Conservation (phyloP, 2,113 vertebrate genomes). For the Syrrhaptes paradoxus region DNA sequence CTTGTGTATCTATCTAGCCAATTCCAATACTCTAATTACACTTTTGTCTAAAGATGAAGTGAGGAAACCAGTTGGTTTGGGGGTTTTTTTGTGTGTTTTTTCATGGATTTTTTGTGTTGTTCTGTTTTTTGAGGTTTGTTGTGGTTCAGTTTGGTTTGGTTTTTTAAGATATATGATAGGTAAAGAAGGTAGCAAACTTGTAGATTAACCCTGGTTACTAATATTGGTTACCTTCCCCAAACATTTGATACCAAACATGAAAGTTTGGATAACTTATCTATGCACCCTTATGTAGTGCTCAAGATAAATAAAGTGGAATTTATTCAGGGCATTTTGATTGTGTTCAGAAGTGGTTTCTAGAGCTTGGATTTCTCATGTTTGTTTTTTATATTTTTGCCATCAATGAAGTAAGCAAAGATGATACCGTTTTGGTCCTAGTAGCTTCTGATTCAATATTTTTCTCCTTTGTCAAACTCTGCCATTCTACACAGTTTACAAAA, state of each 20-base stretch:
- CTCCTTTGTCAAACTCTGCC: neutral
- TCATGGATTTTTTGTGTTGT: neutral
- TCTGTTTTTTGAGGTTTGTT: neutral
- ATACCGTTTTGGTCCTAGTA: neutral
- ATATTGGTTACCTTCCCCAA: neutral
- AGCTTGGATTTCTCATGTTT: neutral
- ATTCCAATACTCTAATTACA: neutral
- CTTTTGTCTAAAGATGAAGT: neutral
- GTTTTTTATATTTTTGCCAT: neutral
- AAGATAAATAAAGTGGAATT: neutral
- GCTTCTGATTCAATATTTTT: neutral
- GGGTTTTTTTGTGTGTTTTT: accelerated
- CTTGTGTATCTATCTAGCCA: neutral
- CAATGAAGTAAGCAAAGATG: neutral
- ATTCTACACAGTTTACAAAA: neutral
- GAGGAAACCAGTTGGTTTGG: neutral
- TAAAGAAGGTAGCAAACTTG: neutral
- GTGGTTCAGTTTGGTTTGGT: neutral
- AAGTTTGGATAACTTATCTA: neutral
- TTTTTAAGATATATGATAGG: neutral
- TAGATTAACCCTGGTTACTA: neutral
- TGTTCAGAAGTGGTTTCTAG: neutral
- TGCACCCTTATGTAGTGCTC: neutral
- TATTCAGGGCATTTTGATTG: neutral
- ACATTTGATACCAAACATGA: neutral